Base-by-base conservation (phyloP, 2,113 vertebrate species). In the Passer montanus region DNA sequence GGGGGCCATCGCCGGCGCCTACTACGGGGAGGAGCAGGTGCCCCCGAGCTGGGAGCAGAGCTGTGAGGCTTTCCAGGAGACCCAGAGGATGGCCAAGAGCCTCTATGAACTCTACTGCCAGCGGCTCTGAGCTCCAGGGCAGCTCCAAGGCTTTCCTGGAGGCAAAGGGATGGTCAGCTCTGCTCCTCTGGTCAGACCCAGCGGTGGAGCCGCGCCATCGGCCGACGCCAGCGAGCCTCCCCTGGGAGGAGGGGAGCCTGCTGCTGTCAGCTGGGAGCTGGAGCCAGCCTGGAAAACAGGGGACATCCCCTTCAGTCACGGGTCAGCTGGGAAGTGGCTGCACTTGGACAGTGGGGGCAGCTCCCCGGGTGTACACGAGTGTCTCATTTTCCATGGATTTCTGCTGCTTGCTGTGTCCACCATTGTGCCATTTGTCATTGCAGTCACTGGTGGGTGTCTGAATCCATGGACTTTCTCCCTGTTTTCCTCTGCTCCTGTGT, bases 1-100 rank as follows among this genome's bases (percentile, higher is more conserved):
- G 0, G 99, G 99, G 78, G 99, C 99, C 91, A 99, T 99, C 16
- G 99, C 99, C 0, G 99, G 99, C 7, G 99, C 99, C 69, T 99
- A 99, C 64, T 99, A 99, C 1, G 99, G 99, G 53, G 98, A 99
- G 16, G 98, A 99, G 37, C 98, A 98, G 80, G 96, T 99, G 46
- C 98, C 99, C 30, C 97, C 97, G 9, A 97, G 98, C 41, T 99
- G 99, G 99, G 98, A 98, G 88, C 98, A 97, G 72, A 99, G 98
- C 97, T 99, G 99, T 18, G 99, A 99, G 93, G 99, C 98, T 18
- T 98, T 98, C 1, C 98, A 99, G 81, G 99, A 99, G 53, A 99
- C 99, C 1, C 98, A 99, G 47, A 87, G 97, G 81, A 97, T 98
- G 82, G 99, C 99, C 10, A 96, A 97, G 49, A 97, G 97, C 77